Evolutionary conservation across 1,140 invertebrate genomes (phyloP), one percentile per base, ranked within the genome.

Genomic region (Caerostris darwini): DNA sequence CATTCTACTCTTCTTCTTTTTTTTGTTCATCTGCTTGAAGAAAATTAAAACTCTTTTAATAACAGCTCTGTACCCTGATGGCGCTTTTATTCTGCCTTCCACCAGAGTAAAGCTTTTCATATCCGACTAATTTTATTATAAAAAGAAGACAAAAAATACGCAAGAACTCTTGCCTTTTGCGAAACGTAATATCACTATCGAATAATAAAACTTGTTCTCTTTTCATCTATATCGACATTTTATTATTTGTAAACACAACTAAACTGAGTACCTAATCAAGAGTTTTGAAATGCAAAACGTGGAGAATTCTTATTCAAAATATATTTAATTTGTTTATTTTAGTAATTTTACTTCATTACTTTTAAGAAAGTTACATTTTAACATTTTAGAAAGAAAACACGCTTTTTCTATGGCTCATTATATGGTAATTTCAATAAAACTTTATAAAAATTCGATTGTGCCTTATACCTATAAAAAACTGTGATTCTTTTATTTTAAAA

Each of bases 41-140:
- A 93, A 93, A 87, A 87, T 93, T 86, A 93, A 93, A 93, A 87
- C 61, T 93, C 64, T 93, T 87, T 93, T 71, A 87, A 93, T 87
- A 87, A 93, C 54, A 34, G 2, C 34, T 34, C 34, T 34, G 83
- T 71, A 57, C 54, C n/a, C 5, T 61, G 19, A 17, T 50, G 7
- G 14, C n/a, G 12, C 67, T 17, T 34, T 34, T 93, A 87, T 83
- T 87, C 61, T 87, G 50, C 64, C 5, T 87, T 93, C 67, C 83
- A 19, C 61, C n/a, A 34, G 81, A 83, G 17, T 93, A 64, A 54
- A 57, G 53, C 17, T 92, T 92, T 92, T 92, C 85, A 92, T 92
- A 93, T 93, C 85, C 67, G 61, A 93, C 34, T 93, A 69, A 86
- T 93, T 87, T 82, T 91, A 82, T 83, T 81, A 90, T 71, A 90